Conservation (phyloP, 2,888 invertebrate species). For the Zygaena filipendulae region DNA sequence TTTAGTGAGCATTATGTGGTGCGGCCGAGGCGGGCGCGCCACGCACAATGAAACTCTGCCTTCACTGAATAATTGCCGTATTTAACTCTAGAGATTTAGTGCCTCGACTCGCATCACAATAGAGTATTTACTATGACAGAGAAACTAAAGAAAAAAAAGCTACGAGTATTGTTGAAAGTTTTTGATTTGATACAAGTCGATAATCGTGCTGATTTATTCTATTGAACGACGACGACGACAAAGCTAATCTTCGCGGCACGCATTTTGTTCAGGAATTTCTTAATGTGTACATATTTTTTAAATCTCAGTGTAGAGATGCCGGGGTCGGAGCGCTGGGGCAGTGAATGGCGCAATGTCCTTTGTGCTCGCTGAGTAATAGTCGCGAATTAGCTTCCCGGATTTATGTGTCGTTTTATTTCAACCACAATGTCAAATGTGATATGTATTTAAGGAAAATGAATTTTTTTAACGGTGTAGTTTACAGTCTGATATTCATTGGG, state of each 20-base stretch:
- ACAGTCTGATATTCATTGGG: too few relatives aligned
- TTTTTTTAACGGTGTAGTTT: too few relatives aligned
- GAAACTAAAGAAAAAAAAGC: constrained; percentile 43
- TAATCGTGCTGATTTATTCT: constrained; percentile 15
- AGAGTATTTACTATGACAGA: constrained; percentile 40
- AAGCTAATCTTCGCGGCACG: constrained; percentile 2
- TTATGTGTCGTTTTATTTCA: constrained; percentile 32
- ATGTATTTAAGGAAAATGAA: too few relatives aligned
- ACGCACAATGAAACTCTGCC: constrained; percentile 48
- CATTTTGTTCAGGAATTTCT: too few relatives aligned
- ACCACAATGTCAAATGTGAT: too few relatives aligned
- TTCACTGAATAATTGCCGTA: constrained; percentile 57
- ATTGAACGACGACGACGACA: constrained; percentile 2
- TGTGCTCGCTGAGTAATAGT: constrained; percentile 46
- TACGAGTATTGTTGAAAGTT: constrained; percentile 28
- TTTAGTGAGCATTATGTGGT: constrained; percentile 42
- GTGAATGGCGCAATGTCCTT: constrained; percentile 22
- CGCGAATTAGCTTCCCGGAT: constrained; percentile 40
- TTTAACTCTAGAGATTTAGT: constrained; percentile 48
- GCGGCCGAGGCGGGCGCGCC: constrained; percentile 22
- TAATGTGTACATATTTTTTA: too few relatives aligned
- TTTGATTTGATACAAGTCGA: constrained; percentile 13
- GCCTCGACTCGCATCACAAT: constrained; percentile 37
- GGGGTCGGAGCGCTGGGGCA: background rate
- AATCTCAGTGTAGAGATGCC: too few relatives aligned